Base-by-base conservation (phyloP, 2,797 vertebrate species). In the Melanotaenia nigrans region DNA sequence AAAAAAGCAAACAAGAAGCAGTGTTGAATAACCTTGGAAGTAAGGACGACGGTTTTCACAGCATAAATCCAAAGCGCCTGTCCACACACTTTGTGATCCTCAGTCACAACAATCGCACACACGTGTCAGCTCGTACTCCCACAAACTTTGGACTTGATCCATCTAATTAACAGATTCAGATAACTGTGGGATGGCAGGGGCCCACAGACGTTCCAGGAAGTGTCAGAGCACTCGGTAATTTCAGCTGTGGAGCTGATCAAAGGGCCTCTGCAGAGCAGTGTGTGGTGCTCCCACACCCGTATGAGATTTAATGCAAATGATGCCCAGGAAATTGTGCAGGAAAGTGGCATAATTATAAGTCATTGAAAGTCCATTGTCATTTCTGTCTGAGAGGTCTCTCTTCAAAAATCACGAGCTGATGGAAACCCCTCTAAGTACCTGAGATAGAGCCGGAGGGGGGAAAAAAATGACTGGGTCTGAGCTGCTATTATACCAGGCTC, bases 361-460 rank as follows among this genome's bases (percentile, higher is more conserved):
- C 86, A 85, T 82, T 87, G 89, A 87, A 85, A 85, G 88, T 87
- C 87, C 84, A 86, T 91, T 92, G 89, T 90, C 82, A 87, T 87
- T 81, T 58, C 71, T 75, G 81, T 87, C 85, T 90, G 89, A 91
- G 90, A 90, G 91, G 87, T 89, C 89, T 90, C 91, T 89, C 89
- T 91, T 86, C 86, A 90, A 91, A 91, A 90, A 91, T 89, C 89
- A 87, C 84, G 83, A 87, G 86, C 88, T 85, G 85, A 91, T 88
- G 86, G 82, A 89, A 88, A 85, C 82, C 84, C 68, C 74, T 83
- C 61, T 66, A 86, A 90, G 87, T 86, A 90, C 89, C 87, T 87
- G 84, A 86, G 85, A 87, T 78, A 68, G 83, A 89, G 89, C 87
- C 82, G 62, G 83, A 85, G 87, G 90, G 85, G 80, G 83, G 25